These are phyloP conservation scores for Sebastes jordani DNA, from an alignment of 2,797 vertebrate species.

Conservation along the genomic window DNA sequence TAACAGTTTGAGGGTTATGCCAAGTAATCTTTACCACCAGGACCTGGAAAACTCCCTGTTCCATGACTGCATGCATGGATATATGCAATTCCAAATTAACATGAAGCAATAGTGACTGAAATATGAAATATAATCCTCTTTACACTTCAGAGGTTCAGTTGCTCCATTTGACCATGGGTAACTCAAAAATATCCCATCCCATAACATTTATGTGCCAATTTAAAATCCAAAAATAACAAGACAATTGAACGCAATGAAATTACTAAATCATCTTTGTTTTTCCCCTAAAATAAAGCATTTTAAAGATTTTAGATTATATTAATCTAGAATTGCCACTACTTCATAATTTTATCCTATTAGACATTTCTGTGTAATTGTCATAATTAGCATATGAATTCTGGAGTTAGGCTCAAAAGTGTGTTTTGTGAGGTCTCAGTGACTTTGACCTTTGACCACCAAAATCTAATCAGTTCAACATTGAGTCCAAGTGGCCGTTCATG, in stretches of 20 bases:
- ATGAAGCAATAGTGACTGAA: not conserved
- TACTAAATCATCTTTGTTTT: not conserved
- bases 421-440: too few species aligned
- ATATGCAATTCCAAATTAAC: not conserved
- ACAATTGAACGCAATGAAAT: not conserved
- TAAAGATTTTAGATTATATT: not conserved
- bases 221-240: not conserved
- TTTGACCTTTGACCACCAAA: too few species aligned
- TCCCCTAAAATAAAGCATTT: not conserved
- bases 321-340: too few species aligned
- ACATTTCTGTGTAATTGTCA: too few species aligned
- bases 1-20: not conserved
- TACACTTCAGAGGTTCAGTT: not conserved
- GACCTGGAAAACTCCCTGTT: not conserved
- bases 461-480: too few species aligned
- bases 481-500: too few species aligned
- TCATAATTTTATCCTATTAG: too few species aligned
- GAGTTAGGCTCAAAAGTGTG: too few species aligned
- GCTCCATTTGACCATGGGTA: not conserved
- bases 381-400: too few species aligned
- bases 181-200: not conserved
- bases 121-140: not conserved
- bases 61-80: not conserved
- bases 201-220: not conserved
- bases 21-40: not conserved